A percentile compares a stretch with the other conserved stretches of the same genome.
Conservation (phyloP, 1,140 invertebrate genomes). For the Oryctes rhinoceros region DNA sequence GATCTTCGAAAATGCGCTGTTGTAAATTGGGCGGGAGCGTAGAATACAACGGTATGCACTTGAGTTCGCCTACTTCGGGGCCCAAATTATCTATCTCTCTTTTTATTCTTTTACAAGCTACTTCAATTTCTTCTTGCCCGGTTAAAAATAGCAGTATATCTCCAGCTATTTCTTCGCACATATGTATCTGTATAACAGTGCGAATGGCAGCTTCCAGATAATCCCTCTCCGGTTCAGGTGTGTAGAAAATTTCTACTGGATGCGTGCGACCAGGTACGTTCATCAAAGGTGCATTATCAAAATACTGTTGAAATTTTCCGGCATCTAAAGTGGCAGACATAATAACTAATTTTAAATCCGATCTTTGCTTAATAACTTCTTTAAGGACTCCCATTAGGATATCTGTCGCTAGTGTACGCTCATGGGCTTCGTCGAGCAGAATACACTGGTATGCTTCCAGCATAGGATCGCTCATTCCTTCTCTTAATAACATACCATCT, state of each 20-base stretch:
- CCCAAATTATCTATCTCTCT: slow-evolving; percentile 96
- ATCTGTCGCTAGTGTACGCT: slow-evolving; percentile 97
- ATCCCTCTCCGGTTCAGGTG: slow-evolving; percentile 97
- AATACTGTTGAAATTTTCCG: slow-evolving; percentile 99
- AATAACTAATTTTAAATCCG: slow-evolving; percentile 96
- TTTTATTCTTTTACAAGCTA: slow-evolving; percentile 98
- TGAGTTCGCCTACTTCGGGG: slow-evolving; percentile 94
- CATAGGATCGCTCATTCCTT: slow-evolving; percentile 99
- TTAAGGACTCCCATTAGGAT: slow-evolving; percentile 99
- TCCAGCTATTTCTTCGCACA: slow-evolving; percentile 95
- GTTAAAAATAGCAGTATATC: slow-evolving; percentile 95
- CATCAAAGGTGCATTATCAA: slow-evolving; percentile 98
- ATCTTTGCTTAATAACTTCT: slow-evolving; percentile 94
- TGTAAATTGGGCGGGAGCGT: slow-evolving; percentile 97
- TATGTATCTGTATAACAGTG: slow-evolving; percentile 99
- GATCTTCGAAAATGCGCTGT: slow-evolving; percentile 96
- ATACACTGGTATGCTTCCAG: slow-evolving; percentile 96
- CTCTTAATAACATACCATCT: slow-evolving; percentile 98
- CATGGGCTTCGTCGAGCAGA: slow-evolving; percentile 98
- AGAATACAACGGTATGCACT: slow-evolving; percentile 98
- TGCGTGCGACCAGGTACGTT: slow-evolving; percentile 97
- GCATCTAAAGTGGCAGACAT: slow-evolving; percentile 99
- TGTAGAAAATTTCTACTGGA: slow-evolving; percentile 99
- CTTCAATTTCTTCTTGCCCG: slow-evolving; percentile 97
- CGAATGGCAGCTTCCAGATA: slow-evolving; percentile 98